These are phyloP conservation scores for Diachrysia chrysitis DNA, from an alignment of 2,888 invertebrate genomes.

Conservation along the genomic window DNA sequence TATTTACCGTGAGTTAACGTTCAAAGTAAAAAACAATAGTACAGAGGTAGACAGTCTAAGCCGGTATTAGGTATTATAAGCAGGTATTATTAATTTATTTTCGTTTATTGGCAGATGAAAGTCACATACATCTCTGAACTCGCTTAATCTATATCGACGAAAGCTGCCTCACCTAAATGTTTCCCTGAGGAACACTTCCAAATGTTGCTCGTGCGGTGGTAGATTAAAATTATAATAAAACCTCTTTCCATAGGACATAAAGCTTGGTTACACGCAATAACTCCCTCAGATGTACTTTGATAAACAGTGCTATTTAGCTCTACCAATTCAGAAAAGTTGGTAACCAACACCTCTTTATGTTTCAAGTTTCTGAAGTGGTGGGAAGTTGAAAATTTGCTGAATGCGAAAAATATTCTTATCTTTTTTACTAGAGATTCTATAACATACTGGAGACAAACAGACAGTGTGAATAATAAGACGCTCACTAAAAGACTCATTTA, in stretches of 20 bases:
- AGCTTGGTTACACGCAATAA: slow-evolving; percentile 38
- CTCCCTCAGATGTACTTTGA: slow-evolving; percentile 41
- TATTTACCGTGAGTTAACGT: no score
- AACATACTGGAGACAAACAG: no score
- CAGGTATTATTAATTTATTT: no score
- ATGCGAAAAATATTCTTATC: neutral
- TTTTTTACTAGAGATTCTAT: neutral
- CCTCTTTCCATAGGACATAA: slow-evolving; percentile 44
- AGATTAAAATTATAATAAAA: slow-evolving; percentile 62
- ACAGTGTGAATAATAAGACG: no score
- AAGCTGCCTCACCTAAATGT: slow-evolving; percentile 35
- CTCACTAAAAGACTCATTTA: no score
- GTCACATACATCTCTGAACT: neutral
- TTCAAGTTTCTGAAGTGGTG: neutral
- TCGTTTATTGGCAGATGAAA: neutral
- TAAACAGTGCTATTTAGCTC: slow-evolving; percentile 28
- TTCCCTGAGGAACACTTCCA: slow-evolving; percentile 39
- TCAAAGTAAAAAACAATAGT: no score
- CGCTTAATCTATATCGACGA: slow-evolving; percentile 23
- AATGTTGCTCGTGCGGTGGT: slow-evolving; percentile 40
- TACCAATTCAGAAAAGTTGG: slow-evolving; percentile 28
- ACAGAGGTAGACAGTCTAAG: no score
- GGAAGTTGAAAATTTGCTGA: neutral
- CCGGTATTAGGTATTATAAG: no score
- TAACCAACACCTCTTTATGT: slow-evolving; percentile 14